phyloP scores from a whole-genome alignment of 2,888 invertebrate genomes.

The Nomada lathburiana region DNA sequence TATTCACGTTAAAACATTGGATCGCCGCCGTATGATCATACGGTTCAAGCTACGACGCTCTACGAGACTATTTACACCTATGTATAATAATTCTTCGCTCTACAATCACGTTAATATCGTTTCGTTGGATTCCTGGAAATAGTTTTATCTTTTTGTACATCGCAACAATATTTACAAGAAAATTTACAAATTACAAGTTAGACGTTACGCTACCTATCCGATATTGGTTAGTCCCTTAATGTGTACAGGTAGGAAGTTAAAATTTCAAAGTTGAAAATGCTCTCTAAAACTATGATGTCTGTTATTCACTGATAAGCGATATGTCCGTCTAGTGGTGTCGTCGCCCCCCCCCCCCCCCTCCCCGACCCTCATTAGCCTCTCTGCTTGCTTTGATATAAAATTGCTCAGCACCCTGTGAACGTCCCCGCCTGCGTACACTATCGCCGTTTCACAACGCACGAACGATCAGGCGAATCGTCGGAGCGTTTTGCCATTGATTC shows the following conservation, averaged over 20 bases:
- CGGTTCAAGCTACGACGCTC: conserved; percentile 77
- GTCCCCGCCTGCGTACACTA: conserved; percentile 47
- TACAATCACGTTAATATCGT: conserved; percentile 77
- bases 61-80: conserved; percentile 81
- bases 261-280: conserved; percentile 76
- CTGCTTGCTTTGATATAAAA: conserved; percentile 64
- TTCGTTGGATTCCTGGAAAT: conserved; percentile 75
- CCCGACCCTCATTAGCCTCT: conserved; percentile 57
- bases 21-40: conserved; percentile 66
- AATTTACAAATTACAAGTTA: conserved; percentile 81
- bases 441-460: conserved; percentile 6
- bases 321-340: conserved; percentile 76
- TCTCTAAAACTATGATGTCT: conserved; percentile 76
- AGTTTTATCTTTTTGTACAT: conserved; percentile 79
- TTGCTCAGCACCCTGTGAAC: conserved; percentile 62
- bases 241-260: conserved; percentile 71
- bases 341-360: no score
- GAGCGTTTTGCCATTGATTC: conserved; percentile 25
- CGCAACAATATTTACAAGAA: conserved; percentile 83
- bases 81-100: conserved; percentile 79
- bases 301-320: conserved; percentile 80
- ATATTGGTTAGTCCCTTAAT: conserved; percentile 78
- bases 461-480: conserved; percentile 10
- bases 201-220: conserved; percentile 68
- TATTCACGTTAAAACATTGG: conserved; percentile 65